phyloP scores from a whole-genome alignment of 1,140 invertebrate genomes.

The Drosophila littoralis region DNA sequence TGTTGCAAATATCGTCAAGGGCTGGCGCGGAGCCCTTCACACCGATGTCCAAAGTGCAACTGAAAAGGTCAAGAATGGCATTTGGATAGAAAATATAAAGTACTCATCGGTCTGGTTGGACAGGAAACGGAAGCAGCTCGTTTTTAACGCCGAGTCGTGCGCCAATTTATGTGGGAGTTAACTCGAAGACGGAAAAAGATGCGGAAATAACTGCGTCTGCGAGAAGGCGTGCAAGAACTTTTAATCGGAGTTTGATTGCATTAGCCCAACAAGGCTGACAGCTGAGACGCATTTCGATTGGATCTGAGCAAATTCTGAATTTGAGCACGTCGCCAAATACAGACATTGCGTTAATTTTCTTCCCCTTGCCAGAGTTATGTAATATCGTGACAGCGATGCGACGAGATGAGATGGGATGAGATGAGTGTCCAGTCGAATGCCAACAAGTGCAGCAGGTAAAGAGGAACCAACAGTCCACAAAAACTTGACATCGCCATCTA shows the following conservation, averaged over 20 bases:
- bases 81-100: neutral
- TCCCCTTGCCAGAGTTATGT: slow-evolving; percentile 73
- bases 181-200: slow-evolving; percentile 4
- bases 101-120: neutral
- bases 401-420: slow-evolving; percentile 8
- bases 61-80: too few species aligned
- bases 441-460: slow-evolving; percentile 66
- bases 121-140: slow-evolving; percentile 51
- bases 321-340: neutral
- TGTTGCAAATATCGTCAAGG: slow-evolving; percentile 73
- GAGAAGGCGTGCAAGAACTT: slow-evolving; percentile 69
- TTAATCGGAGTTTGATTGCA: slow-evolving; percentile 77
- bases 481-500: slow-evolving; percentile 66
- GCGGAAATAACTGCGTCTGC: too few species aligned
- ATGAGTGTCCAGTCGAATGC: slow-evolving; percentile 43
- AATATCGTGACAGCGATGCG: slow-evolving; percentile 51
- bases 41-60: too few species aligned
- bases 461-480: slow-evolving; percentile 45
- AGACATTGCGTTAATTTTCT: slow-evolving; percentile 65
- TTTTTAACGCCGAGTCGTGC: slow-evolving; percentile 17
- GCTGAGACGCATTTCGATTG: slow-evolving; percentile 35
- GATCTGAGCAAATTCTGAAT: slow-evolving; percentile 19
- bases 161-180: slow-evolving; percentile 73
- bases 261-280: slow-evolving; percentile 64
- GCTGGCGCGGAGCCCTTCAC: too few species aligned